Evolutionary conservation across 1,140 invertebrate genomes (phyloP), one percentile per base, ranked within the genome.

Genomic region (Lasioglossum albipes): DNA sequence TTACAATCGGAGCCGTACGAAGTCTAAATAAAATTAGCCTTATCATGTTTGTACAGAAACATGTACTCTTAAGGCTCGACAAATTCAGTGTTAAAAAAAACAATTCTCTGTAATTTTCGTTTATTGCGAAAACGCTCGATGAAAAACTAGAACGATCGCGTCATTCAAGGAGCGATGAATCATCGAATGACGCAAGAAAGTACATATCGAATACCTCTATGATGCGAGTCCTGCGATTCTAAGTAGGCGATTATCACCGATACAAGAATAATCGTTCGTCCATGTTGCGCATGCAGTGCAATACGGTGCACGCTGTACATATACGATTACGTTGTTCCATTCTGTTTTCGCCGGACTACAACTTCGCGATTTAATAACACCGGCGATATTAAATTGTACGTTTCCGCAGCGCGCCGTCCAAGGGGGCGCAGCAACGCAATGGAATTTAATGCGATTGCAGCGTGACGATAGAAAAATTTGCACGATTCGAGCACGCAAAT

Each of bases 381-480:
- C 20, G 57, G 9, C 57, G 57, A 59, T 59, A 59, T 59, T 59
- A n/a, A 59, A 59, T 59, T n/a, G 57, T n/a, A n/a, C n/a, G 20
- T n/a, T 59, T 59, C 57, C n/a, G n/a, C n/a, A 3, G n/a, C n/a
- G n/a, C 57, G 0, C 52, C 57, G 5, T n/a, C n/a, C 20, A 59
- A 59, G 57, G 2, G 57, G 20, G 18, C 18, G n/a, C 54, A 5
- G 7, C 18, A 18, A n/a, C 2, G 20, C 57, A n/a, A 59, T 59
- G 57, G 18, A 59, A 59, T 59, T 59, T 59, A 59, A 59, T 59
- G n/a, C n/a, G 57, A 59, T 59, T 59, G 57, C 57, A 59, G 57
- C 57, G 57, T 7, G 20, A n/a, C 57, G 6, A 59, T n/a, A n/a
- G 57, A 59, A 59, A n/a, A n/a, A 59, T 59, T 57, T 57, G 45